A percentile compares a stretch with the other conserved stretches of the same genome.
Evolutionary conservation across 2,888 invertebrate genomes (phyloP).

Genomic region (Euzophera pinguis): DNA sequence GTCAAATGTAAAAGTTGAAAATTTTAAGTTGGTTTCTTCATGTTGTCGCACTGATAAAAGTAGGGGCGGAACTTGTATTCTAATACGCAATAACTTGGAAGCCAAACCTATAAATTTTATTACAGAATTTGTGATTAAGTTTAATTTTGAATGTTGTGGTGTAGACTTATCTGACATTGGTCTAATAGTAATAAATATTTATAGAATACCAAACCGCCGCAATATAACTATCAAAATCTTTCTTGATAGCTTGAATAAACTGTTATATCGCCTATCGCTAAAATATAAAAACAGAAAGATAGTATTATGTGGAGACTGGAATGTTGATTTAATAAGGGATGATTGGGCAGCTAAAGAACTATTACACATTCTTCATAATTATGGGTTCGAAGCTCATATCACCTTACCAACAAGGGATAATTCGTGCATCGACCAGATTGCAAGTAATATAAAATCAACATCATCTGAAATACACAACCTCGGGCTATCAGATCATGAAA

Average conservation of each 20-base stretch:
- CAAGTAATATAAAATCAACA: conserved; percentile 5
- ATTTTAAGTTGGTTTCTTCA: neutral
- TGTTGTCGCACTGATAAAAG: neutral
- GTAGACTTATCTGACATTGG: no score
- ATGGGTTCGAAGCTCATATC: conserved; percentile 7
- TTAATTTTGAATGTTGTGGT: no score
- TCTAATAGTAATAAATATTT: no score
- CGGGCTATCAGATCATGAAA: conserved; percentile 11
- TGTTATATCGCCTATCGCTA: neutral
- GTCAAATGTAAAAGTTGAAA: neutral
- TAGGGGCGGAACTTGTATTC: neutral
- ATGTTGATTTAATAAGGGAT: conserved; percentile 7
- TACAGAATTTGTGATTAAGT: no score
- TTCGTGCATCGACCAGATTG: conserved; percentile 13
- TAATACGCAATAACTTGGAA: neutral
- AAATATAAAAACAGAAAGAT: conserved; percentile 10
- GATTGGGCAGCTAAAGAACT: neutral
- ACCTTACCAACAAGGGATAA: conserved; percentile 7
- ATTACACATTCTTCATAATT: neutral
- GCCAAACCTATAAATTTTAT: neutral
- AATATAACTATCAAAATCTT: neutral
- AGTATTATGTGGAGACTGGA: conserved; percentile 11
- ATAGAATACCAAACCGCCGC: no score
- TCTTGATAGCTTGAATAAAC: neutral
- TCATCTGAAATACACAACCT: neutral